Base-by-base conservation (phyloP, 2,797 vertebrate species). In the Danio tinwini region DNA sequence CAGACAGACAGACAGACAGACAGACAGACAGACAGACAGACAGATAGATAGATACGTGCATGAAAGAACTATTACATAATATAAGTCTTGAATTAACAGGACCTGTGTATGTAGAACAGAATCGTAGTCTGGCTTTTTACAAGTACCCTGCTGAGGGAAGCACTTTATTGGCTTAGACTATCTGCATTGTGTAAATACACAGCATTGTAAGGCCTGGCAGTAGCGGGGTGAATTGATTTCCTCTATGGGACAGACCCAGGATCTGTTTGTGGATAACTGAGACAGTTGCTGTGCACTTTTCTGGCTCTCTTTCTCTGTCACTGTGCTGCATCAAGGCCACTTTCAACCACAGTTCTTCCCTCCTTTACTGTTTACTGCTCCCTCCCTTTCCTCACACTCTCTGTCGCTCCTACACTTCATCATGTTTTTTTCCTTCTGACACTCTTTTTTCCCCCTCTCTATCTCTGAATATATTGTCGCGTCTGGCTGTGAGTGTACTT, bases 201-300 rank as follows among this genome's bases (percentile, higher is more conserved):
- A 56, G 78, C 40, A 9, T 37, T 68, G 78, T 49, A 70, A 56
- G 44, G 50, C 40, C 58, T 79, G 50, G 44, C 69, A 75, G 77
- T n/a, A 5, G 44, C 59, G 5, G 16, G 77, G 80, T 78, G 83
- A 81, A 79, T 82, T 79, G 76, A 82, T 82, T 82, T 79, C 76
- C 63, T 69, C 56, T 69, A 70, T 52, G 47, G 71, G 63, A 82
- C 70, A 69, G 76, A 74, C 56, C 70, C 76, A 62, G 62, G 70
- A 53, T 79, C 47, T 61, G 12, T 29, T 12, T 37, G 74, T 3
- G 29, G 70, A 73, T 19, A 39, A 78, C 75, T 68, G 74, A 68
- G 75, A 73, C 53, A 62, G 69, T 55, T 59, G 49, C 55, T 9
- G 61, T 63, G 39, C 29, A 9, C 71, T 61, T 52, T 44, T 63